Percentiles rank a stretch among this genome's conserved stretches.
Evolutionary conservation across 2,113 vertebrate genomes (phyloP).

Genomic region (Chaetops frenatus): DNA sequence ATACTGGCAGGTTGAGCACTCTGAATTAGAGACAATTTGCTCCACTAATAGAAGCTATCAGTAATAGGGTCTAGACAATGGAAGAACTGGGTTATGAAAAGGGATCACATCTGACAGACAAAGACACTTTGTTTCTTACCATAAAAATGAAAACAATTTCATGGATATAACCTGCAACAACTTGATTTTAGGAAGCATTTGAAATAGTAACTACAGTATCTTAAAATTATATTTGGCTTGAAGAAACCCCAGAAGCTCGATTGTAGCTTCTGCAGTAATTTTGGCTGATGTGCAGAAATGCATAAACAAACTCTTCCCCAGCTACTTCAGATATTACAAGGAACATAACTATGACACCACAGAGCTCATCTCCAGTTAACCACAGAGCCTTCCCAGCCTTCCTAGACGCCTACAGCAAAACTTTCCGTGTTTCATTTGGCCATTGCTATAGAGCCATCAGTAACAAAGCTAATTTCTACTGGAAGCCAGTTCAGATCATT

Average conservation of each 20-base stretch:
- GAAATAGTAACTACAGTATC: not conserved
- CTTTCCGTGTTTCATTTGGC: not conserved
- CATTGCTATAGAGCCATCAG: not conserved
- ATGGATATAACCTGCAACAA: not conserved
- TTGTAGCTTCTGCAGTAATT: not conserved
- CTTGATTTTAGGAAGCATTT: not conserved
- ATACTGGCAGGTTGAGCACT: not conserved
- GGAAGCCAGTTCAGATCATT: not conserved
- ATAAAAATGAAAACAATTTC: not conserved
- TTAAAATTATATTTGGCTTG: not conserved
- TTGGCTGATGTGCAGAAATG: not conserved
- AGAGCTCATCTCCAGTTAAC: not conserved
- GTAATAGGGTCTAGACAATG: not conserved
- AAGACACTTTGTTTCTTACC: not conserved
- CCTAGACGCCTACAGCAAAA: not conserved
- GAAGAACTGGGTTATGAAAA: not conserved
- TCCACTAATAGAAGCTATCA: not conserved
- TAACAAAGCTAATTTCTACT: not conserved
- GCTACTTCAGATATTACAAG: slow-evolving; percentile 29
- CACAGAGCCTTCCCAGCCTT: not conserved
- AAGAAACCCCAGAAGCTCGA: not conserved
- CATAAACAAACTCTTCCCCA: not conserved
- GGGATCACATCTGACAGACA: not conserved
- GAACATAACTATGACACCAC: not conserved
- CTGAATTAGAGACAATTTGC: not conserved